These are phyloP conservation scores for Cyprinella venusta DNA, from an alignment of 2,797 vertebrate species.

Conservation along the genomic window DNA sequence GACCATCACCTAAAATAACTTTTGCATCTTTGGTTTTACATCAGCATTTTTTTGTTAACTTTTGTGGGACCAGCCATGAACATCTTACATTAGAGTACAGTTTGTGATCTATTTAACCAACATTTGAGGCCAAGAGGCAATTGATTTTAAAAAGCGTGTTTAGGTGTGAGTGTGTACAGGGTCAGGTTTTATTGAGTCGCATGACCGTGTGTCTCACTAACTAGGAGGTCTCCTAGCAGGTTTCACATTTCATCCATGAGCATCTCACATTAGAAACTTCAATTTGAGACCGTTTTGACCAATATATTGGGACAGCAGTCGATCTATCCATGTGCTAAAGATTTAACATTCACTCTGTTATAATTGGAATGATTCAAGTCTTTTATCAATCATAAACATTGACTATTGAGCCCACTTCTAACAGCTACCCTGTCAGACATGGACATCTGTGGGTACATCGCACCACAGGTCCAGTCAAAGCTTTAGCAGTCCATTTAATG, in stretches of 20 bases:
- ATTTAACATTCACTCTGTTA: slow-evolving; percentile 29
- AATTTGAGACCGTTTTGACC: slow-evolving; percentile 24
- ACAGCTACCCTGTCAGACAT: slow-evolving; percentile 37
- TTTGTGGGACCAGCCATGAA: not conserved
- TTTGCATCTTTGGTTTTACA: slow-evolving; percentile 25
- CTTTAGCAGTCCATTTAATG: slow-evolving; percentile 48
- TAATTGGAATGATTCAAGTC: slow-evolving; percentile 48
- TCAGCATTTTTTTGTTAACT: not conserved
- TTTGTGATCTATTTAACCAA: slow-evolving; percentile 29
- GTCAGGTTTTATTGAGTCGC: slow-evolving; percentile 6
- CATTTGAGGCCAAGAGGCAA: slow-evolving; percentile 3
- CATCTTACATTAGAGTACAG: not conserved
- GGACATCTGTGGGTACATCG: slow-evolving; percentile 44
- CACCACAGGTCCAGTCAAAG: slow-evolving; percentile 32
- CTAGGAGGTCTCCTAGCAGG: not conserved
- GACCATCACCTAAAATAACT: slow-evolving; percentile 30
- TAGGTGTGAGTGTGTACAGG: not conserved
- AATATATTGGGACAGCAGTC: not conserved
- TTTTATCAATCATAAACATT: slow-evolving; percentile 35
- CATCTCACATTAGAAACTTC: not conserved
- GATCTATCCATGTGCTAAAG: slow-evolving; percentile 17
- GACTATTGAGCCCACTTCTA: slow-evolving; percentile 52
- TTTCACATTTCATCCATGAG: not conserved
- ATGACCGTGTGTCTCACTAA: not conserved
- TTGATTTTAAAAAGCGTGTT: not conserved